These are phyloP conservation scores for Parnassius glacialis DNA, from an alignment of 2,888 invertebrate genomes.

Conservation along the genomic window DNA sequence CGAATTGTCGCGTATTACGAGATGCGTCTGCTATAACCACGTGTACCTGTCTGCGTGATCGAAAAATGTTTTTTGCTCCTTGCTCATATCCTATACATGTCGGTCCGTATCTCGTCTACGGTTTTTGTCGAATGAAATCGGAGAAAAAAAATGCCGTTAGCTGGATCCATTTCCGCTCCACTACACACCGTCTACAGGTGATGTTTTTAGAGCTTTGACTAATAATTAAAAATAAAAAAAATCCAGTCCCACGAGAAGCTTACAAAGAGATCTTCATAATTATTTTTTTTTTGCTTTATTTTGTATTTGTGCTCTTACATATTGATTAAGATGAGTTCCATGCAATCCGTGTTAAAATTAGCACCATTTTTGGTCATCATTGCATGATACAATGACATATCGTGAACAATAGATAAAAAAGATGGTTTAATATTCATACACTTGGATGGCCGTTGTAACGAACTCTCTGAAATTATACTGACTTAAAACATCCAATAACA, in stretches of 20 bases:
- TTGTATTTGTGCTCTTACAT: slow-evolving; percentile 51
- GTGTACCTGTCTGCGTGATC: slow-evolving; percentile 31
- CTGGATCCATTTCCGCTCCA: slow-evolving; percentile 74
- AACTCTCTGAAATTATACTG: slow-evolving; percentile 48
- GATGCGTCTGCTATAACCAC: slow-evolving; percentile 2
- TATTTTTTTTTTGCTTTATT: slow-evolving; percentile 51
- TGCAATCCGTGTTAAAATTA: slow-evolving; percentile 17
- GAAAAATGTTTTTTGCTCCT: slow-evolving; percentile 46
- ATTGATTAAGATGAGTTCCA: slow-evolving; percentile 3
- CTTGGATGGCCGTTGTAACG: slow-evolving; percentile 7
- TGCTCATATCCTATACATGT: slow-evolving; percentile 69
- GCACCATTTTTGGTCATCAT: slow-evolving; percentile 14
- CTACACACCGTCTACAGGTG: slow-evolving; percentile 73
- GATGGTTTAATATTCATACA: background rate
- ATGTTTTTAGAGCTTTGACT: slow-evolving; percentile 62
- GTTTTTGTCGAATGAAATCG: slow-evolving; percentile 66
- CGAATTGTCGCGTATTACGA: background rate
- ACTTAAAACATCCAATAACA: slow-evolving; percentile 70
- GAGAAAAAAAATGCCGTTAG: slow-evolving; percentile 69
- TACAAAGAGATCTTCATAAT: slow-evolving; percentile 68
- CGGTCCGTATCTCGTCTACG: slow-evolving; percentile 64
- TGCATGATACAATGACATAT: slow-evolving; percentile 24
- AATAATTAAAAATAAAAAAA: slow-evolving; percentile 67
- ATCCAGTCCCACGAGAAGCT: slow-evolving; percentile 36
- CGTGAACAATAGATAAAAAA: slow-evolving; percentile 31